Base-by-base conservation (phyloP, 2,888 invertebrate species). In the Sialis lutaria region DNA sequence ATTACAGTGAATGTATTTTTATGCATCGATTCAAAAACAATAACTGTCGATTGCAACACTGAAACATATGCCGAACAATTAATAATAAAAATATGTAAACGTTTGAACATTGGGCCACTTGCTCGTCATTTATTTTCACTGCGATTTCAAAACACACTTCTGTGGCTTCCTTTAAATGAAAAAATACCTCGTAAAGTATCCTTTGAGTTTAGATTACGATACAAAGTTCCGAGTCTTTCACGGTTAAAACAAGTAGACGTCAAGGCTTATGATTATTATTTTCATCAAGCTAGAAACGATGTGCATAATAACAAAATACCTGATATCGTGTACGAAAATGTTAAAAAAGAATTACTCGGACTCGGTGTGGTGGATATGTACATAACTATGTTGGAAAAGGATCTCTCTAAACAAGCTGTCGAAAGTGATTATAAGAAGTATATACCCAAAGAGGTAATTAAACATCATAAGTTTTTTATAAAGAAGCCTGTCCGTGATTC, bases 331-430 rank as follows among this genome's bases (percentile, higher is more conserved):
- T 86, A 83, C 63, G 83, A 85, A 46, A 79, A 79, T 49, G 77
- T 81, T 56, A 82, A 82, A 59, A 73, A 79, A 49, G 82, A 87
- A 63, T 70, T 89, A 2, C 68, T 90, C 47, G 92, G 92, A 0
- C 68, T 92, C 45, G 87, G 87, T 7, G 87, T 89, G 47, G 77
- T 84, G 45, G 90, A 91, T 62, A 90, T 92, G 87, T 83, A 77
- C 50, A 76, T 89, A 53, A 82, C 84, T 37, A 80, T 83, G 66
- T 62, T 83, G n/a, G 88, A 89, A 59, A 78, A 81, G 54, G 74
- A 77, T 47, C 64, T 79, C 50, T 65, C 75, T 0, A 66, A 74
- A 45, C 81, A 81, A 51, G 73, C 73, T 48, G 77, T 90, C 4
- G 78, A 82, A 56, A 78, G 75, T 53, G 82, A 86, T 55, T 89